Percentiles rank a stretch among this genome's conserved stretches.
phyloP scores from a whole-genome alignment of 2,113 vertebrate genomes.

The Rhizomys pruinosus region DNA sequence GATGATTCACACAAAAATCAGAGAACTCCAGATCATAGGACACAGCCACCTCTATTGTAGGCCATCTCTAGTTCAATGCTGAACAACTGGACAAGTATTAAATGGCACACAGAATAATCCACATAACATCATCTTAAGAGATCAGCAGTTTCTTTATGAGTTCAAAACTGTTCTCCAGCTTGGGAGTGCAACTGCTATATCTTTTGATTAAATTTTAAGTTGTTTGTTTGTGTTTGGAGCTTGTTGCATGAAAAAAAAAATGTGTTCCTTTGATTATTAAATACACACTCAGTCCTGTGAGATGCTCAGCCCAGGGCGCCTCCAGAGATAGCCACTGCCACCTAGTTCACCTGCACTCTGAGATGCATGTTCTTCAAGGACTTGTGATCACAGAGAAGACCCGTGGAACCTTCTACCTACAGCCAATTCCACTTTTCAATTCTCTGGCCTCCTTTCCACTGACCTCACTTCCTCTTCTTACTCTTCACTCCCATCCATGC shows the following conservation, averaged over 20 bases:
- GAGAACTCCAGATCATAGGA: neutral
- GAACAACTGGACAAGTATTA: slow-evolving; percentile 3
- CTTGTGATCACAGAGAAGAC: neutral
- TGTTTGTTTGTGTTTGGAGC: neutral
- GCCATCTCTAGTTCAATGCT: neutral
- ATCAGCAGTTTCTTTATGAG: neutral
- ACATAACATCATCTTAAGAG: neutral
- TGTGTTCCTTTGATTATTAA: neutral
- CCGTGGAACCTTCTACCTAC: neutral
- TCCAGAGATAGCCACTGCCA: neutral
- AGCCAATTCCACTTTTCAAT: neutral
- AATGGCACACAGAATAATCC: neutral
- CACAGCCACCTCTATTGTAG: neutral
- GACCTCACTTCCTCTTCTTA: neutral
- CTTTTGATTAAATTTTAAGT: slow-evolving; percentile 8
- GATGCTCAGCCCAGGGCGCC: neutral
- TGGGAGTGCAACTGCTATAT: neutral
- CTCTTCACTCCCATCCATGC: neutral
- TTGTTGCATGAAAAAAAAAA: slow-evolving; percentile 16
- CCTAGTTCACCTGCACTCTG: neutral
- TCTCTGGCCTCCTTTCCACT: neutral
- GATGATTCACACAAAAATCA: slow-evolving; percentile 8
- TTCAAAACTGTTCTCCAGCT: neutral
- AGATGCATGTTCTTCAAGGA: accelerated
- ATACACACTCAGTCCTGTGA: neutral